Base-by-base conservation (phyloP, 1,140 invertebrate genomes). In the Scaptomyza graminum region DNA sequence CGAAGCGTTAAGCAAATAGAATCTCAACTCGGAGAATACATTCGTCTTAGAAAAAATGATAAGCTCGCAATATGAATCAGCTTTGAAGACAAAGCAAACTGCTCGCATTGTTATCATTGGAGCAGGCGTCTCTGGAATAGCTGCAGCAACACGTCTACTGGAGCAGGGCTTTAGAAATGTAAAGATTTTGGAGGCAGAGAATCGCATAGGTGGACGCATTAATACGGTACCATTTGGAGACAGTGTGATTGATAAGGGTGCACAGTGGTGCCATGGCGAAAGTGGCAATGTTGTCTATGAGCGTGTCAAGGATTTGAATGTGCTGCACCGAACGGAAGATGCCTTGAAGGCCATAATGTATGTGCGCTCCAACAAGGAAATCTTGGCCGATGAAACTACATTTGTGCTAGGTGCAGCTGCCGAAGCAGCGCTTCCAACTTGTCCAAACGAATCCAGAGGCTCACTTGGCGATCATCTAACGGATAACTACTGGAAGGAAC, bases 201-300 rank as follows among this genome's bases (percentile, higher is more conserved):
- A 94, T 76, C 93, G 95, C 74, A 94, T 96, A 63, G 96, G 96
- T 7, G 96, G 95, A 5, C 92, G 95, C 50, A 93, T 96, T 25
- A 72, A 93, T 41, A 95, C 94, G 0, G 90, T 93, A 0, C 74
- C 93, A 12, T 94, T 95, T 79, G 94, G 92, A 1, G 93, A 94
- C n/a, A 93, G 93, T 66, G 90, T 93, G 28, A 92, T 97, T 7
- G 97, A 98, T 90, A 79, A 97, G 18, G 97, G 97, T 3, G 97
- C 96, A 28, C 95, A 97, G 47, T 91, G 87, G 84, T 94, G 97
- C 73, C 97, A 98, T 74, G 97, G 97, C 7, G 94, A 97, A 88
- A 92, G 94, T 56, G 93, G 92, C 13, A 96, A 97, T 92, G 87
- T 93, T 13, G 94, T 96, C 1, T 96, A 93, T 83, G 91, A 95